Conservation (phyloP, 2,113 vertebrate species). For the Thalassoma bifasciatum region DNA sequence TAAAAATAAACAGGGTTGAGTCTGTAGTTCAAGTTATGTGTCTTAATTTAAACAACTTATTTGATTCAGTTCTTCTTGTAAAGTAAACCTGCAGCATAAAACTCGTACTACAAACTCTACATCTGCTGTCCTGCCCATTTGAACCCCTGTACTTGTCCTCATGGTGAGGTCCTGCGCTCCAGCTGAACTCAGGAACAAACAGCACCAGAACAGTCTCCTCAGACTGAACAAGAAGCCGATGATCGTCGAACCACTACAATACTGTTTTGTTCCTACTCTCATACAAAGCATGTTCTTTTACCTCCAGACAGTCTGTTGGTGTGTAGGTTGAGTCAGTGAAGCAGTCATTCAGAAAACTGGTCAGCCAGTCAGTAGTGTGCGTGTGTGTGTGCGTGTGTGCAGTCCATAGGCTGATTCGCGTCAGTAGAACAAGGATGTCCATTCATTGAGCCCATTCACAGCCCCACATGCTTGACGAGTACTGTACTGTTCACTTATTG, state of each 20-base stretch:
- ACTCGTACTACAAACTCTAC: not conserved
- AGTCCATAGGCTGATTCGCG: slow-evolving; percentile 8
- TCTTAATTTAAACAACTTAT: no score
- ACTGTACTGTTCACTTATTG: slow-evolving; percentile 18
- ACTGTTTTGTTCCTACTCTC: slow-evolving; percentile 44
- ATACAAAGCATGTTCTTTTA: slow-evolving; percentile 45
- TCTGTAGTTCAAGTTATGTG: no score
- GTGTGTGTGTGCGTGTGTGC: slow-evolving; percentile 7
- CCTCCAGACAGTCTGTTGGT: slow-evolving; percentile 28
- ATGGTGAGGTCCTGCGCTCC: slow-evolving; percentile 8
- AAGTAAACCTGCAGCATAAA: not conserved
- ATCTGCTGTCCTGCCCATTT: not conserved
- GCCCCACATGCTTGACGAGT: slow-evolving; percentile 25
- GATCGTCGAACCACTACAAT: slow-evolving; percentile 60
- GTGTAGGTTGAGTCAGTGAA: slow-evolving; percentile 53
- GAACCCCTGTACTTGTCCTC: not conserved
- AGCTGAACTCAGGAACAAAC: slow-evolving; percentile 9
- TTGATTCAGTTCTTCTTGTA: not conserved
- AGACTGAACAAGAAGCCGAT: slow-evolving; percentile 34
- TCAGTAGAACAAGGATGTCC: slow-evolving; percentile 38
- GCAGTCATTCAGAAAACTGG: slow-evolving; percentile 55
- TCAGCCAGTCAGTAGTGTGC: slow-evolving; percentile 30
- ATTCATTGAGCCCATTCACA: slow-evolving; percentile 48
- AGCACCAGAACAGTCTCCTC: slow-evolving; percentile 5
- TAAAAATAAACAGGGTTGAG: no score